phyloP scores from a whole-genome alignment of 2,888 invertebrate species.

The Lithodes maja region DNA sequence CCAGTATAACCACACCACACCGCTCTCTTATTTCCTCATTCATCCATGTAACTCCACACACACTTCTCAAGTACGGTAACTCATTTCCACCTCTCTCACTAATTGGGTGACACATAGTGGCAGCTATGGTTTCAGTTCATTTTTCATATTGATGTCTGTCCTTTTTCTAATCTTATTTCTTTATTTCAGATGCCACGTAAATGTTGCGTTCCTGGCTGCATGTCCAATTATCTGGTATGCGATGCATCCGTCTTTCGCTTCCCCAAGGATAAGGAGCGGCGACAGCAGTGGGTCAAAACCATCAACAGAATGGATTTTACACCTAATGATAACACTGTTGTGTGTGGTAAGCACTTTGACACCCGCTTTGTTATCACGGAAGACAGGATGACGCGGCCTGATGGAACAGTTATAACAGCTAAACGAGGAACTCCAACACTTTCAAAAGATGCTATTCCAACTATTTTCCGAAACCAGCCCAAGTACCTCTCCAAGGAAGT shows the following conservation, averaged over 20 bases:
- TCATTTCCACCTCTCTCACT: too few species aligned
- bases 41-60: too few species aligned
- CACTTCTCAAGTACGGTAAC: too few species aligned
- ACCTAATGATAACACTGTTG: neutral
- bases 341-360: conserved; percentile 3
- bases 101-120: too few species aligned
- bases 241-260: conserved; percentile 24
- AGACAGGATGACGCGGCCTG: conserved; percentile 10
- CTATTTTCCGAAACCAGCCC: neutral
- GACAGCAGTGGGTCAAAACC: neutral
- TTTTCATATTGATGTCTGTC: too few species aligned
- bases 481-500: conserved; percentile 9
- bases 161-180: neutral
- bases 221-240: neutral
- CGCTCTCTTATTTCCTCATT: too few species aligned
- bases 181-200: conserved; percentile 17
- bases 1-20: too few species aligned
- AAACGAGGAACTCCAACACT: conserved; percentile 13
- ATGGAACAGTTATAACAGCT: conserved; percentile 33
- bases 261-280: conserved; percentile 31
- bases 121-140: too few species aligned
- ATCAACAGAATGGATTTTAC: neutral
- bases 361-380: neutral
- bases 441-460: conserved; percentile 18
- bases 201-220: neutral